Evolutionary conservation across 92 coral and sea anemone species (phyloP), one percentile per base, ranked within the genome.

Genomic region (Palythoa caribaeorum): DNA sequence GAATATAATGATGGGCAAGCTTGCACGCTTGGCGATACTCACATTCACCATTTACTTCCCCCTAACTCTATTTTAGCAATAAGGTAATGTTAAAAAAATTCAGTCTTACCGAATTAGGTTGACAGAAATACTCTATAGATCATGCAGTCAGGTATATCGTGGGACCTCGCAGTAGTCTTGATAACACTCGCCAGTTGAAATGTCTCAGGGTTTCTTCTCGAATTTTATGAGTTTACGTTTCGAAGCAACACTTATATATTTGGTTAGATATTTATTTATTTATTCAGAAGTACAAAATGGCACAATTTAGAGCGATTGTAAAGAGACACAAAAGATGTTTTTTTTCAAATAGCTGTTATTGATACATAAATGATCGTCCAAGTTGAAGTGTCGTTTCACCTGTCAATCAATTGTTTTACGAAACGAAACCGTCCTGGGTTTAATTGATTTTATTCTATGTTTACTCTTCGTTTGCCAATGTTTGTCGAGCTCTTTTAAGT

Each of bases 251-350:
- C 37, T 55, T 78, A 51, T 19, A 44, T 20, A 44, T 28, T 50
- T 28, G 44, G 15, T 50, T 9, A 52, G 52, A 77, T 28, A 78
- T 78, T 36, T 54, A 78, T 78, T 36, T 54, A 78, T 54, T 78
- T 16, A 53, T 78, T 78, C 62, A 78, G 66, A 57, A 78, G 20
- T 35, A 65, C 48, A 78, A 78, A 78, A 78, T 15, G 40, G 83
- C 85, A 63, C 85, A 80, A 80, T 80, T 80, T 63, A 2, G 47
- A 80, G 28, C 38, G 38, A 80, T 80, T 80, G 85, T 80, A 21
- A 62, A n/a, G 6, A 38, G 38, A 44, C 6, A 63, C 73, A 44
- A 80, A 39, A 63, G 59, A 62, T 62, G 39, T 36, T 37, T 40
- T 63, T 63, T 59, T 80, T 38, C 10, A 28, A 78, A n/a, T 63